Percentiles rank a stretch among this genome's conserved stretches.
phyloP scores from a whole-genome alignment of 1,140 invertebrate species.

The Pseudobourletiella spinata region DNA sequence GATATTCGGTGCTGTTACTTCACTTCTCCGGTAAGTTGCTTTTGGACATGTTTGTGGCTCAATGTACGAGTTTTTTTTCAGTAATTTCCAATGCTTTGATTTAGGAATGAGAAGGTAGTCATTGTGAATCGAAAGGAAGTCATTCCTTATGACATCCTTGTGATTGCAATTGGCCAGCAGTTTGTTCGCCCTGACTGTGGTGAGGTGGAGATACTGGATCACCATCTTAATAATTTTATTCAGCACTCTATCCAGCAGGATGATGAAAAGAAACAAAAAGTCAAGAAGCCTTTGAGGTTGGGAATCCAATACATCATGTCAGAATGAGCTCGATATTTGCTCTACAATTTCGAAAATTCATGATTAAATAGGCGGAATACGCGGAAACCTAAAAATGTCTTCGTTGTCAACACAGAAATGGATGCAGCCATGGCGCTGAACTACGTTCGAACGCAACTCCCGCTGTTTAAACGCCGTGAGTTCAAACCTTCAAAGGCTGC shows the following conservation, averaged over 20 bases:
- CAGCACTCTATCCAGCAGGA: constrained; percentile 1
- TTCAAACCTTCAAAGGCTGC: too few species aligned
- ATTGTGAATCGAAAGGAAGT: constrained; percentile 45
- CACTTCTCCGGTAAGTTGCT: constrained; percentile 48
- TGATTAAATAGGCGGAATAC: constrained; percentile 7
- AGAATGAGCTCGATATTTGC: too few species aligned
- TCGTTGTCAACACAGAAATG: constrained; percentile 49
- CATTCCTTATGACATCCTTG: constrained; percentile 52
- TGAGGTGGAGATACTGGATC: constrained; percentile 15
- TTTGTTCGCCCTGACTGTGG: constrained; percentile 40
- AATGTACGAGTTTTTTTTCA: neutral
- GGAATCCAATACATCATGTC: constrained; percentile 18
- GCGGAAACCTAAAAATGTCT: constrained; percentile 47
- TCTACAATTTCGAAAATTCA: too few species aligned
- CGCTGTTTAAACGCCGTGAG: neutral
- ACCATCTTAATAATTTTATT: constrained; percentile 14
- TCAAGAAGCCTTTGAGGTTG: constrained; percentile 1
- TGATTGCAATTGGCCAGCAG: constrained; percentile 52
- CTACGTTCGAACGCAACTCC: constrained; percentile 13
- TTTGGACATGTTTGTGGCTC: neutral
- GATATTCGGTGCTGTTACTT: constrained; percentile 45
- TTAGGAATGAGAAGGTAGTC: constrained; percentile 49
- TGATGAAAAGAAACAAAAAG: constrained; percentile 33
- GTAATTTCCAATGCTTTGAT: neutral
- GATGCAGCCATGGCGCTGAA: constrained; percentile 42